A percentile compares a stretch with the other conserved stretches of the same genome.
Evolutionary conservation across 1,140 invertebrate genomes (phyloP).

Genomic region (Drosophila sulfurigaster): DNA sequence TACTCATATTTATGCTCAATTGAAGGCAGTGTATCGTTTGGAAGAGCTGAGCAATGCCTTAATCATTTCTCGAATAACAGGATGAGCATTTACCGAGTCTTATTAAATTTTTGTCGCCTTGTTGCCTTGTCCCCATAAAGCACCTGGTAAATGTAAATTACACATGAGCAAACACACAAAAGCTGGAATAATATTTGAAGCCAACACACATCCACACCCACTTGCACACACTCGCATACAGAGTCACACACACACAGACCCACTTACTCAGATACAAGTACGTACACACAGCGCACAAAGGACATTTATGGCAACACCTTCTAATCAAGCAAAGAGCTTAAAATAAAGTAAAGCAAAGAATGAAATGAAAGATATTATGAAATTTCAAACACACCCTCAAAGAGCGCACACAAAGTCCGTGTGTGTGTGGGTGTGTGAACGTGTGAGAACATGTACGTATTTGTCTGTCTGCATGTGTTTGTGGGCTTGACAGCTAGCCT

Average conservation of each 20-base stretch:
- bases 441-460: background rate
- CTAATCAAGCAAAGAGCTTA: slow-evolving; percentile 82
- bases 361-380: slow-evolving; percentile 83
- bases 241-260: slow-evolving; percentile 11
- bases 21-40: no score
- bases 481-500: slow-evolving; percentile 1
- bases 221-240: background rate
- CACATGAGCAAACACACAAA: slow-evolving; percentile 61
- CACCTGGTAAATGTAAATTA: slow-evolving; percentile 75
- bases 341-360: slow-evolving; percentile 83
- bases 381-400: slow-evolving; percentile 72
- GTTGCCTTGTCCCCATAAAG: slow-evolving; percentile 57
- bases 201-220: slow-evolving; percentile 27
- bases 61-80: slow-evolving; percentile 15
- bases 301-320: slow-evolving; percentile 81
- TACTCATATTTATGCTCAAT: no score
- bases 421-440: slow-evolving; percentile 1
- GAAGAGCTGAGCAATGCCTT: slow-evolving; percentile 10
- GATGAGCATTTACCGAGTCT: slow-evolving; percentile 45
- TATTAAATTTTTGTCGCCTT: slow-evolving; percentile 75
- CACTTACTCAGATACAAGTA: slow-evolving; percentile 15
- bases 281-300: slow-evolving; percentile 20
- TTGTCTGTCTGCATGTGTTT: slow-evolving; percentile 30
- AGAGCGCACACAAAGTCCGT: slow-evolving; percentile 31
- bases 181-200: slow-evolving; percentile 60